These are phyloP conservation scores for Thysanoteuthis rhombus DNA, from an alignment of 2,888 invertebrate species.

Conservation along the genomic window DNA sequence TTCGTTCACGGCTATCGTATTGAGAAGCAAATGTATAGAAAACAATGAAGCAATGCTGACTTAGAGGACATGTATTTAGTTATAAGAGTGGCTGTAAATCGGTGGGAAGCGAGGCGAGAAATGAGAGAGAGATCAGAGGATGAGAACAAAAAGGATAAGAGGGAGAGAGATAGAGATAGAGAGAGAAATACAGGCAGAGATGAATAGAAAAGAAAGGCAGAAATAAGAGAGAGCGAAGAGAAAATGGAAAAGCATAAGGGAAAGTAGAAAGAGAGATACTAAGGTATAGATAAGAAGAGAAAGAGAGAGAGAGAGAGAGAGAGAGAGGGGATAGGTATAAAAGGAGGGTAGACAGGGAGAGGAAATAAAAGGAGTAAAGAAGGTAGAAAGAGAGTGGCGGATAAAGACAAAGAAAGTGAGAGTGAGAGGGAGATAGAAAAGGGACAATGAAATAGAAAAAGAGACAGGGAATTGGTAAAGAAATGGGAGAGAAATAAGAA, in stretches of 20 bases:
- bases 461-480: background rate
- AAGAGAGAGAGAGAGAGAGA: background rate
- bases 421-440: background rate
- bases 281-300: background rate
- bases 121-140: background rate
- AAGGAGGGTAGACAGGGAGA: no score
- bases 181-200: background rate
- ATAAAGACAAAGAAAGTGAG: background rate
- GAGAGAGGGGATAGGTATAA: no score
- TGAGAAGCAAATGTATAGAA: background rate
- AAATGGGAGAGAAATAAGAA: background rate
- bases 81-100: background rate
- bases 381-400: background rate
- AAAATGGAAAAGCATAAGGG: background rate
- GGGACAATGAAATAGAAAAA: background rate
- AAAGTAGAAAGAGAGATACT: background rate
- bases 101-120: background rate
- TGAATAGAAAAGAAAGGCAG: no score
- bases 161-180: background rate
- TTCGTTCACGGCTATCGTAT: background rate
- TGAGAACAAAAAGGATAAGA: background rate
- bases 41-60: background rate
- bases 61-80: background rate
- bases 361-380: no score
- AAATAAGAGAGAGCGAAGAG: background rate